phyloP scores from a whole-genome alignment of 1,140 invertebrate genomes.

The Harlomillsia oculata region DNA sequence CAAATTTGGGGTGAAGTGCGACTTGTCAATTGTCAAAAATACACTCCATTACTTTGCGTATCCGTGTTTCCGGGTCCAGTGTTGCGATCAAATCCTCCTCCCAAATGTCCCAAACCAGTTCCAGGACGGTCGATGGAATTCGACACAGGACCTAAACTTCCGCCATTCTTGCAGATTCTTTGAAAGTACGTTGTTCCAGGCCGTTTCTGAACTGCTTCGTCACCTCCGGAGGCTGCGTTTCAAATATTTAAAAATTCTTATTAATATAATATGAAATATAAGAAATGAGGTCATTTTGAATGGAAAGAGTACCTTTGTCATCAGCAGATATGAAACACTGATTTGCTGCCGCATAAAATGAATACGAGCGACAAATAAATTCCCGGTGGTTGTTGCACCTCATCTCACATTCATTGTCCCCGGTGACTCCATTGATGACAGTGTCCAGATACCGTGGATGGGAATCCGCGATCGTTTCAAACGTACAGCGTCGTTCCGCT shows the following conservation, averaged over 20 bases:
- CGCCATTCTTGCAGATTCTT: slow-evolving; percentile 39
- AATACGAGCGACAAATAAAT: slow-evolving; percentile 44
- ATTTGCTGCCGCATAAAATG: slow-evolving; percentile 42
- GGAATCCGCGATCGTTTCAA: slow-evolving; percentile 38
- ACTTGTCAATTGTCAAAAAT: not conserved
- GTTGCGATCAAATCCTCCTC: slow-evolving; percentile 18
- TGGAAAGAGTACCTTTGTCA: slow-evolving; percentile 34
- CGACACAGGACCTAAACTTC: slow-evolving; percentile 5
- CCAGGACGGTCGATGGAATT: slow-evolving; percentile 14
- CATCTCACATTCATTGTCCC: slow-evolving; percentile 41
- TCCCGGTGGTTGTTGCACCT: slow-evolving; percentile 40
- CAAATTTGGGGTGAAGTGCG: not conserved
- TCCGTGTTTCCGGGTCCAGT: slow-evolving; percentile 27
- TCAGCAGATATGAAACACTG: slow-evolving; percentile 45
- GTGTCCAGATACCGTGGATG: slow-evolving; percentile 44
- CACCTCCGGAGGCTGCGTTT: slow-evolving; percentile 37
- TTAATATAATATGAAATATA: not conserved
- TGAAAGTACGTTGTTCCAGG: slow-evolving; percentile 44
- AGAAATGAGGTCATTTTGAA: not conserved
- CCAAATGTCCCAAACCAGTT: not conserved
- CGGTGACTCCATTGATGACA: slow-evolving; percentile 39
- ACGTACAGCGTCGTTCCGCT: slow-evolving; percentile 37
- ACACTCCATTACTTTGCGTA: slow-evolving; percentile 24
- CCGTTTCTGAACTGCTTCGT: slow-evolving; percentile 39
- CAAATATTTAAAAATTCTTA: slow-evolving; percentile 1